A percentile compares a stretch with the other conserved stretches of the same genome.
phyloP scores from a whole-genome alignment of 2,113 vertebrate species.

The Lepidothrix coronata region DNA sequence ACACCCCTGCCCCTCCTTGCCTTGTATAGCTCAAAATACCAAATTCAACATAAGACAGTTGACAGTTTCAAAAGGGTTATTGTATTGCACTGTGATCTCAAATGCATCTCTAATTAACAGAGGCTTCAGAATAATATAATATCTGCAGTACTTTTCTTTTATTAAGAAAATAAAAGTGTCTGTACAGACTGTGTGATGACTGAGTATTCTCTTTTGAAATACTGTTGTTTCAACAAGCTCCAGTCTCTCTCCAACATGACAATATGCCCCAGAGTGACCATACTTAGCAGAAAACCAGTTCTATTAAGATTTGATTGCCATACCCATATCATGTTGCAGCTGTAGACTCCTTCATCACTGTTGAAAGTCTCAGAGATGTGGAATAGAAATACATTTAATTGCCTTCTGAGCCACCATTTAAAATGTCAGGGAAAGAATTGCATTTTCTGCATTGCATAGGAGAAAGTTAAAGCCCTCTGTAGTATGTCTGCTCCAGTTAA shows the following conservation, averaged over 20 bases:
- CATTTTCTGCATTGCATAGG: background rate
- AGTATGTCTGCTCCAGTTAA: background rate
- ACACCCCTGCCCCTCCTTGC: rapidly evolving
- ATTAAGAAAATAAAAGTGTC: background rate
- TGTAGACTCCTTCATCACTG: background rate
- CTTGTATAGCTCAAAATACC: background rate
- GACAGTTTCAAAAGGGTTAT: background rate
- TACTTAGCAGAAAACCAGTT: background rate
- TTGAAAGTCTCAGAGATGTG: background rate
- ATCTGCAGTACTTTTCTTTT: background rate
- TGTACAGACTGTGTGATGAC: background rate
- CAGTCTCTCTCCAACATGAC: background rate
- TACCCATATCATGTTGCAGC: background rate
- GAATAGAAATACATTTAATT: background rate
- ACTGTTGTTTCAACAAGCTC: background rate
- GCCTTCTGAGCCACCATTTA: background rate
- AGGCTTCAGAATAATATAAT: background rate
- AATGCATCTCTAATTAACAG: background rate
- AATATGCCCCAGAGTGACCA: background rate
- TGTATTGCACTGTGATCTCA: background rate
- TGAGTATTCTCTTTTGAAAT: background rate
- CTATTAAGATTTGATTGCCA: background rate
- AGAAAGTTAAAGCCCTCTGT: background rate
- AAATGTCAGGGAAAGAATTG: background rate
- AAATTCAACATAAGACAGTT: background rate